phyloP scores from a whole-genome alignment of 2,797 vertebrate species.

The Parauchenoglanis ngamensis region DNA sequence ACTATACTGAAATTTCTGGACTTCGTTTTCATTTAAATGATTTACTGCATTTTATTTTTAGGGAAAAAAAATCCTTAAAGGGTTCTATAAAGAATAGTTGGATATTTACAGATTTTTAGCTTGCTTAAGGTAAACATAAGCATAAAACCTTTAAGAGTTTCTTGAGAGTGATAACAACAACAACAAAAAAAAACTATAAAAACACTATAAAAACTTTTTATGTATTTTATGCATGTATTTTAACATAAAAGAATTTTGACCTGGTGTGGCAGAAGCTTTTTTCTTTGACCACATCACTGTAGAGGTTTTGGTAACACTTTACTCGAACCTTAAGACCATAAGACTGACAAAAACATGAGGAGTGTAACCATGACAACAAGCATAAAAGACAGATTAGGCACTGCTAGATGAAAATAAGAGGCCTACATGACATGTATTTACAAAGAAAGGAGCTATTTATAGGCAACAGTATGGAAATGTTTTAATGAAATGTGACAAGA shows the following conservation, averaged over 20 bases:
- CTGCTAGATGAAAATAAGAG: not conserved
- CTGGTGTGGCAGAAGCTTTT: not conserved
- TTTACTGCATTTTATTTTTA: not conserved
- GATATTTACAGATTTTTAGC: not conserved
- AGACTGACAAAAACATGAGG: conserved; percentile 4
- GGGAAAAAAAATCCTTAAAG: not conserved
- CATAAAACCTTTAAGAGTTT: not conserved
- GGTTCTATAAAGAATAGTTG: not conserved
- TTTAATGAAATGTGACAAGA: not conserved
- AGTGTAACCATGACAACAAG: conserved; percentile 17
- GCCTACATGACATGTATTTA: conserved; percentile 1
- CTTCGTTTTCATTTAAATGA: not conserved
- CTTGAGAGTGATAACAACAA: not conserved
- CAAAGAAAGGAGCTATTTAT: conserved; percentile 6
- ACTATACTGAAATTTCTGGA: not conserved
- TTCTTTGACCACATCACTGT: not conserved
- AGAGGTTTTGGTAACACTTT: not conserved
- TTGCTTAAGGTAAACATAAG: not conserved
- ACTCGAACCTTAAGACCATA: not conserved
- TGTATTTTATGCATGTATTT: not conserved
- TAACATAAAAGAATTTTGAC: not conserved
- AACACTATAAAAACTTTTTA: too few relatives aligned
- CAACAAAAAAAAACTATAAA: too few relatives aligned
- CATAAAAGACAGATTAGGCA: not conserved
- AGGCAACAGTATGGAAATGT: not conserved